Conservation (phyloP, 2,797 vertebrate genomes). For the Nothura maculosa region DNA sequence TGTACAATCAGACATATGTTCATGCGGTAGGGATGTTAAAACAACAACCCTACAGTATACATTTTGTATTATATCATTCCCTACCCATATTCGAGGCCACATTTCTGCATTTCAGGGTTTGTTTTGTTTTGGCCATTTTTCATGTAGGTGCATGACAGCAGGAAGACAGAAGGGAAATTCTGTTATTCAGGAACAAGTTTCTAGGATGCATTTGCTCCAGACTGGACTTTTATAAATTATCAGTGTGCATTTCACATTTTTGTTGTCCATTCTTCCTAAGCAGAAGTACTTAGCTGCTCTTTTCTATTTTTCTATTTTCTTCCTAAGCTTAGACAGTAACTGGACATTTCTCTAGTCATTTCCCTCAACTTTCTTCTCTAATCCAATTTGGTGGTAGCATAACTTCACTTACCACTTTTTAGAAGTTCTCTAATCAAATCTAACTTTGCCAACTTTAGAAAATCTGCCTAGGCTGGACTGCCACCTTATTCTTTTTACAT, state of each 20-base stretch:
- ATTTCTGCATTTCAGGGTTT: not conserved
- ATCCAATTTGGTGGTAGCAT: constrained; percentile 6
- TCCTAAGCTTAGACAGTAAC: not conserved
- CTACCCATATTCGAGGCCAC: not conserved
- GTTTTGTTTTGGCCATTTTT: not conserved
- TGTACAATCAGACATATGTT: not conserved
- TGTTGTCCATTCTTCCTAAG: not conserved
- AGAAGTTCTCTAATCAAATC: constrained; percentile 35
- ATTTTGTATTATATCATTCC: not conserved
- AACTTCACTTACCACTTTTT: constrained; percentile 13
- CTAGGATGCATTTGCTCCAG: not conserved
- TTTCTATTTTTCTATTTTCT: not conserved
- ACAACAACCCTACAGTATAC: not conserved
- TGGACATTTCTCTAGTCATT: not conserved
- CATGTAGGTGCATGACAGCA: not conserved
- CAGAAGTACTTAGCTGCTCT: not conserved
- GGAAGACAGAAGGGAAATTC: not conserved
- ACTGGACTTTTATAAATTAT: not conserved
- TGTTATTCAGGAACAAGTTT: not conserved
- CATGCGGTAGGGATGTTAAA: not conserved
- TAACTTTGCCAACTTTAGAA: not conserved
- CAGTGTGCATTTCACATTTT: not conserved
- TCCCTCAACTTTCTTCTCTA: not conserved
- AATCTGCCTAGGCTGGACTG: not conserved
- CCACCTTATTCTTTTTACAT: not conserved